Base-by-base conservation (phyloP, 2,888 invertebrate genomes). In the Drosophila nr. perissopoda region DNA sequence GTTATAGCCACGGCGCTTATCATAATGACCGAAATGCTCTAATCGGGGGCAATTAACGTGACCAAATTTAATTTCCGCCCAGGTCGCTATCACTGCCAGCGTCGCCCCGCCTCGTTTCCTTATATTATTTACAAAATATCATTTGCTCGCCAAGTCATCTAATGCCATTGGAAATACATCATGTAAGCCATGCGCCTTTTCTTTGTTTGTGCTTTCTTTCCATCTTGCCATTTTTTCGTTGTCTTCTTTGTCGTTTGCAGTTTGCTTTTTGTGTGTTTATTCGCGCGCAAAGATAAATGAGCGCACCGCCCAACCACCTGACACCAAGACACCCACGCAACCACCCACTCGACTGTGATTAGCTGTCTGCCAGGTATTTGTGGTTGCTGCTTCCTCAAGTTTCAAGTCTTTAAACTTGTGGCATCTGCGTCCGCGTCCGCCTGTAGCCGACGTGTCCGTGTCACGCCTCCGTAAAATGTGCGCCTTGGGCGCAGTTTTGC, bases 1-100 rank as follows among this genome's bases (percentile, higher is more conserved):
- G 34, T 21, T 31, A 66, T 68, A 51, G 78, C 63, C 58, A 54
- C 21, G 62, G 38, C 48, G 82, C 83, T 85, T 85, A 88, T 85
- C 85, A 80, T 86, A 88, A 85, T 85, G 88, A 88, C 82, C 83
- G 78, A 85, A 85, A 88, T 73, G 81, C 78, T 83, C 86, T 85
- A 85, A 88, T 85, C 85, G 88, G 72, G 77, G 83, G 80, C 85
- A 85, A 85, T 85, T 85, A 85, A 83, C 88, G 88, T 85, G 85
- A 73, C 85, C 80, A 88, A 85, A 85, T 85, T 85, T 85, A 85
- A 85, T 85, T 85, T 85, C 85, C 85, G 85, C 73, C 85, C 88
- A 80, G 72, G 73, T 73, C 78, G 85, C 87, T 85, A 85, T 85
- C 85, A 73, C 21, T 42, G 57, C 48, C 57, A 21, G 57, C 49